A percentile compares a stretch with the other conserved stretches of the same genome.
These are phyloP conservation scores for Caradrina clavipalpis DNA, from an alignment of 2,888 invertebrate species.

Conservation along the genomic window DNA sequence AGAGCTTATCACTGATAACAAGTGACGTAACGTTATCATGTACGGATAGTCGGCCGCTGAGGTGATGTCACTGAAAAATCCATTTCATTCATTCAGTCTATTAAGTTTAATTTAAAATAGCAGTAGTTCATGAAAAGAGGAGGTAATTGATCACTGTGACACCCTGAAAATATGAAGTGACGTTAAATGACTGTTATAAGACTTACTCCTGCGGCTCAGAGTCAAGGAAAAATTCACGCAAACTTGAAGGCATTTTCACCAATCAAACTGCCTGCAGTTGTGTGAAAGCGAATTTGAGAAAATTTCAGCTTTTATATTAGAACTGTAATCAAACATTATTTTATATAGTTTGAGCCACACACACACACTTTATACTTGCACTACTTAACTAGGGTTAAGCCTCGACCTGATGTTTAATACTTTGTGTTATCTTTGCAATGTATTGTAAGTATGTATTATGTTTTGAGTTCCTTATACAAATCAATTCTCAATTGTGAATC, in stretches of 20 bases:
- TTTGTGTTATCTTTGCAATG: too few relatives aligned
- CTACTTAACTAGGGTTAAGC: too few relatives aligned
- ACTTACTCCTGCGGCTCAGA: conserved; percentile 24
- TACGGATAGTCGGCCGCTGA: conserved; percentile 14
- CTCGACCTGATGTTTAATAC: too few relatives aligned
- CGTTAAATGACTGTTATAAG: too few relatives aligned
- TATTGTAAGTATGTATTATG: too few relatives aligned
- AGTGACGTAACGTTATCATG: conserved; percentile 22
- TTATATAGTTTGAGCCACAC: conserved; percentile 4
- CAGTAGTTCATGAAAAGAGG: background rate
- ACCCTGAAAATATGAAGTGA: too few relatives aligned
- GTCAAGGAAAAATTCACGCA: conserved; percentile 8
- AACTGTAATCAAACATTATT: background rate
- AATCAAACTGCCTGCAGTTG: background rate
- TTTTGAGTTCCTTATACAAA: too few relatives aligned
- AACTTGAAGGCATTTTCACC: background rate
- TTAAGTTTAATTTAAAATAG: background rate
- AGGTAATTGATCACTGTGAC: too few relatives aligned
- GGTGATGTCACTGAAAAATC: conserved; percentile 16
- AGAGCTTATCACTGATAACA: conserved; percentile 16
- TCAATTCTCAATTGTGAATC: too few relatives aligned
- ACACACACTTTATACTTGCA: too few relatives aligned
- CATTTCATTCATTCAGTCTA: too few relatives aligned
- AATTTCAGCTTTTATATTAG: conserved; percentile 3
- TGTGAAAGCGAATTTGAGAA: background rate